Evolutionary conservation across 1,140 invertebrate genomes (phyloP).

Genomic region (Zaprionus taronus): DNA sequence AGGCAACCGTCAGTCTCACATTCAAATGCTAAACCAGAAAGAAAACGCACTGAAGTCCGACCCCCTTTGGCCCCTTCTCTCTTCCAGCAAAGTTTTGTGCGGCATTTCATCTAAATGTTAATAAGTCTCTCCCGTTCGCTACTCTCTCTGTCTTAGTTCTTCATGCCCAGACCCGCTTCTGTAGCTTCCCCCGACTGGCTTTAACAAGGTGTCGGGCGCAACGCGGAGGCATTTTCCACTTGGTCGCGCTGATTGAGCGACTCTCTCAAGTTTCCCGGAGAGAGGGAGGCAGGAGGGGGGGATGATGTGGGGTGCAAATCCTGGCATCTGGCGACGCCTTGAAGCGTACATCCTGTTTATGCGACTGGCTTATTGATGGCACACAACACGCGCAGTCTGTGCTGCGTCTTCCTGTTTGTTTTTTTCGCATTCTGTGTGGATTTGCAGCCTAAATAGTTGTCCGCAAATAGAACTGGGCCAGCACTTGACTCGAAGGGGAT

Average conservation of each 20-base stretch:
- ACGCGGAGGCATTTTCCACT: slow-evolving; percentile 77
- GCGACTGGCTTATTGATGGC: slow-evolving; percentile 78
- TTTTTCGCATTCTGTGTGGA: slow-evolving; percentile 53
- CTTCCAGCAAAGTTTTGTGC: slow-evolving; percentile 30
- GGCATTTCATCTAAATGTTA: slow-evolving; percentile 81
- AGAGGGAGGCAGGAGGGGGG: background rate
- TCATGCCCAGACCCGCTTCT: background rate
- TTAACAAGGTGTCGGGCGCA: slow-evolving; percentile 74
- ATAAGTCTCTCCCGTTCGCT: slow-evolving; percentile 66
- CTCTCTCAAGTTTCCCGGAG: slow-evolving; percentile 18
- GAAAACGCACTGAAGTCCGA: background rate
- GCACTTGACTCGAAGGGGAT: slow-evolving; percentile 56
- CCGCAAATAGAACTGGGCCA: slow-evolving; percentile 53
- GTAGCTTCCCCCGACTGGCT: slow-evolving; percentile 20
- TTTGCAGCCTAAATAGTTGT: slow-evolving; percentile 75
- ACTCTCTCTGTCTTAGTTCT: background rate
- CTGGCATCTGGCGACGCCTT: slow-evolving; percentile 57
- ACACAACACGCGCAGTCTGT: slow-evolving; percentile 26
- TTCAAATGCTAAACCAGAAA: slow-evolving; percentile 65
- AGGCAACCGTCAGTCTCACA: slow-evolving; percentile 55
- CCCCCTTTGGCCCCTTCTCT: background rate
- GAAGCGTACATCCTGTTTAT: slow-evolving; percentile 75
- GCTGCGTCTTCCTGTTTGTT: slow-evolving; percentile 26
- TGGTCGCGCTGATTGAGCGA: slow-evolving; percentile 75
- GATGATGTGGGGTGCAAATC: slow-evolving; percentile 44